phyloP scores from a whole-genome alignment of 1,140 invertebrate genomes.

The Rhagoletis pomonella region DNA sequence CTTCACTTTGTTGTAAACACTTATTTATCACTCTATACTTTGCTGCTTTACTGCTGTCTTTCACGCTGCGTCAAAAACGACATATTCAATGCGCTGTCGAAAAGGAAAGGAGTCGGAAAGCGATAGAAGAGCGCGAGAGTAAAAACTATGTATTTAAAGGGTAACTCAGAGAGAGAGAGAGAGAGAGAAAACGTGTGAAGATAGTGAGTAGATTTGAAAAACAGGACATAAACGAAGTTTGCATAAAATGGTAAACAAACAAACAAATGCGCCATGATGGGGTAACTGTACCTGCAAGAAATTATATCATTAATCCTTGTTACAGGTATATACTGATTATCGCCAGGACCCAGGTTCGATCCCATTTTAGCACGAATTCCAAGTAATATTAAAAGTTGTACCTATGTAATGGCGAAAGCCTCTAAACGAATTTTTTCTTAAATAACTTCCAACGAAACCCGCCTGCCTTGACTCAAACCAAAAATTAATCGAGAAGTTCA shows the following conservation, averaged over 20 bases:
- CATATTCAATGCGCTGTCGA: conserved; percentile 24
- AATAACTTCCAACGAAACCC: too few species aligned
- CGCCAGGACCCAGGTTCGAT: too few species aligned
- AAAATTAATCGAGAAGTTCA: too few species aligned
- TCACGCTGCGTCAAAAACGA: conserved; percentile 34
- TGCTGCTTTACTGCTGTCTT: conserved; percentile 6
- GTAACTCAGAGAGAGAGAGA: conserved; percentile 5
- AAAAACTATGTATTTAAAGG: neutral
- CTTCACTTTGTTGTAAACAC: conserved; percentile 43
- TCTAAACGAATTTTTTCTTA: too few species aligned
- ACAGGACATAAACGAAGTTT: neutral
- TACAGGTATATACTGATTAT: too few species aligned
- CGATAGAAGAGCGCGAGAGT: neutral
- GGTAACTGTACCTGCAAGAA: neutral
- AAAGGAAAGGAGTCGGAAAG: neutral
- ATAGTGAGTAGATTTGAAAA: neutral
- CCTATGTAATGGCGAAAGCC: too few species aligned
- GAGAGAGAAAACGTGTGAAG: neutral
- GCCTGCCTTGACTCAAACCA: too few species aligned
- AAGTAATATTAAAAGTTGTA: too few species aligned
- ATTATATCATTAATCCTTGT: neutral
- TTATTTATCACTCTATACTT: conserved; percentile 35
- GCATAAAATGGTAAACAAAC: neutral
- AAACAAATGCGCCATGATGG: neutral
- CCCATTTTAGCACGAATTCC: too few species aligned